A percentile compares a stretch with the other conserved stretches of the same genome.
Evolutionary conservation across 2,888 invertebrate species (phyloP).

Genomic region (Rhagonycha fulva): DNA sequence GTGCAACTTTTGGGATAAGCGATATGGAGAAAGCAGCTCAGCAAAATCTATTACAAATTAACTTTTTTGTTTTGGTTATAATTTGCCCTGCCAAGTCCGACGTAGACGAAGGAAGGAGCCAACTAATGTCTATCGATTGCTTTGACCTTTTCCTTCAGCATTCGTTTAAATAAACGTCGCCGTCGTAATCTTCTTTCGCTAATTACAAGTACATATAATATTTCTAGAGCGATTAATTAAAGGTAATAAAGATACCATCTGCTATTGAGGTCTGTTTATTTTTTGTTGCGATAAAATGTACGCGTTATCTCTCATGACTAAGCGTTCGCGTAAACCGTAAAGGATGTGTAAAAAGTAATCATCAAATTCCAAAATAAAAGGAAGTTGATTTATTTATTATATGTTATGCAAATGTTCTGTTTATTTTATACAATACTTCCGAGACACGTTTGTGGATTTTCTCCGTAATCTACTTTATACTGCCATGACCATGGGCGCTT

Average conservation of each 20-base stretch:
- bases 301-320: not conserved
- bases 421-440: constrained; percentile 33
- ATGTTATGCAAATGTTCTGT: constrained; percentile 7
- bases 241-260: not conserved
- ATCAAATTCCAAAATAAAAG: not conserved
- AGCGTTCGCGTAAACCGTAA: not conserved
- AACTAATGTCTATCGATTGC: not conserved
- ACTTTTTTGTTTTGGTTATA: not conserved
- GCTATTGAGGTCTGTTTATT: not conserved
- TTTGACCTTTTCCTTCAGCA: not conserved
- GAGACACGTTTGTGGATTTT: constrained; percentile 34
- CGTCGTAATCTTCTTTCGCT: not conserved
- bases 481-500: constrained; percentile 24
- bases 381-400: not conserved
- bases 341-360: not conserved
- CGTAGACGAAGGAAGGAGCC: not conserved
- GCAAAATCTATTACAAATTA: not conserved
- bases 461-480: constrained; percentile 21
- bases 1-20: not conserved
- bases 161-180: not conserved
- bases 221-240: not conserved
- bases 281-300: not conserved
- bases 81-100: not conserved
- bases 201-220: not conserved
- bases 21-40: not conserved